A percentile compares a stretch with the other conserved stretches of the same genome.
Evolutionary conservation across 1,140 invertebrate species (phyloP).

Genomic region (Cotesia chilonis): DNA sequence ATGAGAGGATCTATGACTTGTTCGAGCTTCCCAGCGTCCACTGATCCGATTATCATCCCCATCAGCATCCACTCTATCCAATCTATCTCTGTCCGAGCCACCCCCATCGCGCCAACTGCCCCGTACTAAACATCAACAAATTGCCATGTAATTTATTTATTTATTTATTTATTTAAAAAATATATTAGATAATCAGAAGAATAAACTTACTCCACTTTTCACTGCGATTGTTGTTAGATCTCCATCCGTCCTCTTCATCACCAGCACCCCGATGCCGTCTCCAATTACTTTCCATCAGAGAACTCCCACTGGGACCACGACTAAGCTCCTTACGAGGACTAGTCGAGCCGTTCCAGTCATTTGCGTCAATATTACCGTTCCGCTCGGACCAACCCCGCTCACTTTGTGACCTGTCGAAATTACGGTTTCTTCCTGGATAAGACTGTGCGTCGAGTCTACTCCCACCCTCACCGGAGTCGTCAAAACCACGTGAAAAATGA

Average conservation of each 20-base stretch:
- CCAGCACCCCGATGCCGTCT: conserved; percentile 67
- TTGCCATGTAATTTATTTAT: background rate
- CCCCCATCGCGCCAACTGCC: conserved; percentile 76
- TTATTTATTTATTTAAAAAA: conserved; percentile 1
- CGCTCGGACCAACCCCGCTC: conserved; percentile 70
- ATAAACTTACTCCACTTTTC: conserved; percentile 68
- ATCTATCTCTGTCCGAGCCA: conserved; percentile 55
- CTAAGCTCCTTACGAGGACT: conserved; percentile 72
- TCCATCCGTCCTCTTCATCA: conserved; percentile 73
- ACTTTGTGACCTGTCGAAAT: conserved; percentile 62
- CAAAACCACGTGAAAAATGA: conserved; percentile 68
- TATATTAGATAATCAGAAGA: background rate
- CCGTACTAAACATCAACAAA: conserved; percentile 48
- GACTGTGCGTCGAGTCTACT: conserved; percentile 57
- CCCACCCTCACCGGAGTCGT: conserved; percentile 64
- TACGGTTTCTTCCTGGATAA: conserved; percentile 57
- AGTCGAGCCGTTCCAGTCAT: conserved; percentile 70
- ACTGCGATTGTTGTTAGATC: conserved; percentile 50
- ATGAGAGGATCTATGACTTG: conserved; percentile 60
- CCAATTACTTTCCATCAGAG: conserved; percentile 72
- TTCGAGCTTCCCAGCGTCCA: conserved; percentile 64
- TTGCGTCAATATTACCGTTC: conserved; percentile 70
- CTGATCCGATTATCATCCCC: conserved; percentile 52
- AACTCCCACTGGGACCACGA: conserved; percentile 64
- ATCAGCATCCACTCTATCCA: conserved; percentile 55